Evolutionary conservation across 2,888 invertebrate genomes (phyloP), one percentile per base, ranked within the genome.

Genomic region (Coelinius sp.): DNA sequence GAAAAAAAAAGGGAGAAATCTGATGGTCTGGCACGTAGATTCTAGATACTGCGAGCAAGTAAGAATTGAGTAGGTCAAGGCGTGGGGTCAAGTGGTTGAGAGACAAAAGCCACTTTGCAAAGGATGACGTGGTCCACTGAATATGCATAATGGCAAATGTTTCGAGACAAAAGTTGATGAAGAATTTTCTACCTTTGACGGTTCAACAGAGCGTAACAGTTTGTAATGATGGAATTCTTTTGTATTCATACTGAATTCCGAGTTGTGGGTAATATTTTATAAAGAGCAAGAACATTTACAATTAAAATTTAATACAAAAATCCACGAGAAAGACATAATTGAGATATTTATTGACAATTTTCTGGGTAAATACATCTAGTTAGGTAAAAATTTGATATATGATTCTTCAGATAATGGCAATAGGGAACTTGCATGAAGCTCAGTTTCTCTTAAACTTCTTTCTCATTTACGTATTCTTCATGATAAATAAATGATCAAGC

Each of bases 61-160:
- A n/a, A 41, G 59, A 66, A 44, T 5, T 56, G 53, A 52, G 56
- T 44, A 72, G 64, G 46, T 49, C 49, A 69, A 62, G 52, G 46
- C 38, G 53, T 44, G 75, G 73, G 80, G 80, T 80, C 80, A 78
- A 79, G 80, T 80, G 73, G 70, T 20, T 52, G 53, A 71, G 73
- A 73, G 75, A 79, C 76, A 79, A 78, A 79, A 76, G 78, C 78
- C 74, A 73, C 79, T 78, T 71, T 24, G 75, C 73, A 78, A 78
- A 71, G 71, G 78, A 80, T 78, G 80, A 79, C 78, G 76, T 71
- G 70, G 73, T 68, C 67, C 69, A 56, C 59, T 63, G 44, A 69
- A 59, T 66, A 59, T 65, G 41, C 64, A 73, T 63, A 46, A 59
- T 65, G 46, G 24, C 25, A 46, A 22, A 68, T 66, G 44, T 75